phyloP scores from a whole-genome alignment of 2,888 invertebrate genomes.

The Oscheius onirici region DNA sequence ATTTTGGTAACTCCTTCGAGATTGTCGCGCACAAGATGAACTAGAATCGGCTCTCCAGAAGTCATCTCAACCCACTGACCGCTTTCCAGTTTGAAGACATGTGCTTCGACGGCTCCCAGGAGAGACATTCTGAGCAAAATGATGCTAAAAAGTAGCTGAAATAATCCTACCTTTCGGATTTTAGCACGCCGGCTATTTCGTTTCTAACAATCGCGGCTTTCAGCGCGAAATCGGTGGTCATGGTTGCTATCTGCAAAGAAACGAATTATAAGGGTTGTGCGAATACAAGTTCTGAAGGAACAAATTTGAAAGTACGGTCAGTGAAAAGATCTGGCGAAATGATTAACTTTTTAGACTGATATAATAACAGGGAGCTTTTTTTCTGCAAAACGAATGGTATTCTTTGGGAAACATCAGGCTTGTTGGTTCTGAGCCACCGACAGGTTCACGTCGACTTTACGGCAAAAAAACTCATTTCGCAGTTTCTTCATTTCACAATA shows the following conservation, averaged over 20 bases:
- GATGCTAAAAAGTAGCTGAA: neutral
- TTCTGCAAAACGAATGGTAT: too few relatives aligned
- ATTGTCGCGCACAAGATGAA: constrained; percentile 31
- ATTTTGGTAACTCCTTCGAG: constrained; percentile 33
- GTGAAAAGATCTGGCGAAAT: too few relatives aligned
- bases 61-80: constrained; percentile 28
- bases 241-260: neutral
- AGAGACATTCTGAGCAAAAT: constrained; percentile 1
- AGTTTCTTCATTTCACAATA: too few relatives aligned
- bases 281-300: too few relatives aligned
- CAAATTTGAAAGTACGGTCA: too few relatives aligned
- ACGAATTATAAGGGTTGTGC: too few relatives aligned
- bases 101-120: constrained; percentile 27
- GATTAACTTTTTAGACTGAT: too few relatives aligned
- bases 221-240: neutral
- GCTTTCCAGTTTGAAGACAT: constrained; percentile 30
- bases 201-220: constrained; percentile 24
- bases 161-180: constrained; percentile 5
- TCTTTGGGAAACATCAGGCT: too few relatives aligned
- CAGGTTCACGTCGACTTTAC: too few relatives aligned
- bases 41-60: constrained; percentile 20
- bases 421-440: too few relatives aligned
- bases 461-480: too few relatives aligned
- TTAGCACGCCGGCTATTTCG: constrained; percentile 8
- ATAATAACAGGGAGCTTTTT: too few relatives aligned